Percentiles rank a stretch among this genome's conserved stretches.
These are phyloP conservation scores for Ciona savignyi DNA, from an alignment of 23 tunicate genomes.

Conservation along the genomic window DNA sequence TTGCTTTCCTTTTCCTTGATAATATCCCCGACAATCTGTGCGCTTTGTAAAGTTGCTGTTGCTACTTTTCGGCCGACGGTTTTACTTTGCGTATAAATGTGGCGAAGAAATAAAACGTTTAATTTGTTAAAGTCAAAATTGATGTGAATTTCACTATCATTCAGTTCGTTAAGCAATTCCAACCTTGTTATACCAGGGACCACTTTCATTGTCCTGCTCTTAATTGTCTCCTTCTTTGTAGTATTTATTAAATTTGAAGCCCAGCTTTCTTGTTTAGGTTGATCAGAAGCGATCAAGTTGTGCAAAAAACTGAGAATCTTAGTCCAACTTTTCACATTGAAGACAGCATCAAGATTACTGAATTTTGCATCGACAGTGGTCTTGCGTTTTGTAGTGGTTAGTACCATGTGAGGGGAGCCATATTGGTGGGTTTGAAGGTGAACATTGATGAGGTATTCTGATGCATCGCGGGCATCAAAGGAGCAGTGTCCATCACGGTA, in stretches of 20 bases:
- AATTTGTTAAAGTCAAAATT: conserved; percentile 48
- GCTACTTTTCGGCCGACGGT: conserved; percentile 60
- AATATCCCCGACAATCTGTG: conserved; percentile 31
- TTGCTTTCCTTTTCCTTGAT: neutral
- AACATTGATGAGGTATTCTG: no score
- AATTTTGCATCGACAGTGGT: conserved; percentile 39
- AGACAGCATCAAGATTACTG: conserved; percentile 54
- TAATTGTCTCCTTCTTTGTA: conserved; percentile 2
- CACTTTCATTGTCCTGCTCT: neutral
- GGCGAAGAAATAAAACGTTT: conserved; percentile 65
- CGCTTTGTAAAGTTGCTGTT: conserved; percentile 70
- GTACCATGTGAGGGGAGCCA: neutral
- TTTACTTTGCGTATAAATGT: conserved; percentile 17
- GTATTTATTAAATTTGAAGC: neutral
- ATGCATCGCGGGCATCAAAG: no score
- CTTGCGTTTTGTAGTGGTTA: conserved; percentile 10
- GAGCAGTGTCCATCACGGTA: no score
- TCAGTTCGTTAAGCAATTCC: neutral
- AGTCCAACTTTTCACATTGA: conserved; percentile 67
- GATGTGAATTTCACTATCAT: conserved; percentile 16
- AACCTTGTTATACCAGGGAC: neutral
- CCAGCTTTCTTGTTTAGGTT: neutral
- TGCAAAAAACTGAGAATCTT: conserved; percentile 64
- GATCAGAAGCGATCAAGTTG: conserved; percentile 25
- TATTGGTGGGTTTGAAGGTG: neutral